Conservation (phyloP, 2,113 vertebrate genomes). For the Zapornia atra region DNA sequence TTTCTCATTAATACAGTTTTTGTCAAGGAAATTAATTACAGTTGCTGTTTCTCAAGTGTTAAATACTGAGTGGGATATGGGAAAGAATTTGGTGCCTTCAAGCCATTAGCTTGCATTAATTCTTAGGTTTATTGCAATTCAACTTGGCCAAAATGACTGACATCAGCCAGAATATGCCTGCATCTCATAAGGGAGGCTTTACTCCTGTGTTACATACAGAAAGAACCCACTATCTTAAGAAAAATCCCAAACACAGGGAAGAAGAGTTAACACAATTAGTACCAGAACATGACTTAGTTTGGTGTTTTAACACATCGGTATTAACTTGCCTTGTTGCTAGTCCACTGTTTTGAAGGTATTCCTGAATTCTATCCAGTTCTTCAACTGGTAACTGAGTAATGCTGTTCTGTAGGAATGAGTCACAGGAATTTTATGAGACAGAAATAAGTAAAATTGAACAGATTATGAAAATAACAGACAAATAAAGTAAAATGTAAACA, state of each 20-base stretch:
- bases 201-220: neutral
- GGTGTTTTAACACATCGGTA: neutral
- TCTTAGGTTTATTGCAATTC: neutral
- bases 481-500: neutral
- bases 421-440: neutral
- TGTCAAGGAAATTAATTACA: neutral
- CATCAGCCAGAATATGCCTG: neutral
- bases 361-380: conserved; percentile 92
- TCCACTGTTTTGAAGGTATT: conserved; percentile 90
- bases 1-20: neutral
- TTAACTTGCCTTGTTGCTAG: conserved; percentile 87
- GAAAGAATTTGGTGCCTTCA: neutral
- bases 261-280: neutral
- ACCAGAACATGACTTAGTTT: neutral
- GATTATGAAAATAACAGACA: neutral
- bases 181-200: neutral
- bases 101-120: neutral
- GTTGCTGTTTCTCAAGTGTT: neutral
- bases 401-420: conserved; percentile 83
- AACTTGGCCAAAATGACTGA: neutral
- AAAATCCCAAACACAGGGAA: neutral
- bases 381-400: conserved; percentile 90
- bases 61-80: neutral
- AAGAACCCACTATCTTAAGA: neutral
- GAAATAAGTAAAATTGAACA: neutral